Evolutionary conservation across 2,888 invertebrate species (phyloP).

Genomic region (Agonopterix heracliana): DNA sequence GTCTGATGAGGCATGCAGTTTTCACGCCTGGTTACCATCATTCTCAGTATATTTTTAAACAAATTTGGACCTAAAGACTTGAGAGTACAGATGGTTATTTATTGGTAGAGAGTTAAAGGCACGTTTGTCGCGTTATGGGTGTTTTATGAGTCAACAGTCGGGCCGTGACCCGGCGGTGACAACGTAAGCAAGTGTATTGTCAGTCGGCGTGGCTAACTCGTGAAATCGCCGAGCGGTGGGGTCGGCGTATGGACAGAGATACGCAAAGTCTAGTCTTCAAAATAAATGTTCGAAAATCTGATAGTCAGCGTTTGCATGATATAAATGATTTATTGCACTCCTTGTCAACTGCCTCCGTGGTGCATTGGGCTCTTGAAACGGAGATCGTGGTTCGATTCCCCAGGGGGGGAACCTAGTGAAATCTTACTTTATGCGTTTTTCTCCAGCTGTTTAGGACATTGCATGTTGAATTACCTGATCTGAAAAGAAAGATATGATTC

Average conservation of each 20-base stretch:
- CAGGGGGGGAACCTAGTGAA: too few relatives aligned
- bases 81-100: constrained; percentile 8
- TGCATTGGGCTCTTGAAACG: too few relatives aligned
- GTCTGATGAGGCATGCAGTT: constrained; percentile 51
- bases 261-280: too few relatives aligned
- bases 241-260: constrained; percentile 32
- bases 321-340: too few relatives aligned
- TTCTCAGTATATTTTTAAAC: constrained; percentile 5
- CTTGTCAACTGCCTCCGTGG: too few relatives aligned
- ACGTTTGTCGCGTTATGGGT: constrained; percentile 39
- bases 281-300: too few relatives aligned
- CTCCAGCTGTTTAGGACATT: too few relatives aligned
- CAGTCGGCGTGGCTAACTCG: constrained; percentile 69
- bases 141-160: constrained; percentile 56
- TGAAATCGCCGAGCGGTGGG: constrained; percentile 65
- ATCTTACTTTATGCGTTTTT: too few relatives aligned
- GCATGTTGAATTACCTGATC: too few relatives aligned
- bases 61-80: constrained; percentile 13
- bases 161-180: constrained; percentile 60
- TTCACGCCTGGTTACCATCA: constrained; percentile 36
- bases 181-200: constrained; percentile 61
- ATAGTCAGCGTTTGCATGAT: too few relatives aligned
- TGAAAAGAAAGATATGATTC: too few relatives aligned
- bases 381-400: too few relatives aligned
- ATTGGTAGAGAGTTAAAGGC: neutral